These are phyloP conservation scores for Fundulus diaphanus DNA, from an alignment of 2,797 vertebrate species.

Conservation along the genomic window DNA sequence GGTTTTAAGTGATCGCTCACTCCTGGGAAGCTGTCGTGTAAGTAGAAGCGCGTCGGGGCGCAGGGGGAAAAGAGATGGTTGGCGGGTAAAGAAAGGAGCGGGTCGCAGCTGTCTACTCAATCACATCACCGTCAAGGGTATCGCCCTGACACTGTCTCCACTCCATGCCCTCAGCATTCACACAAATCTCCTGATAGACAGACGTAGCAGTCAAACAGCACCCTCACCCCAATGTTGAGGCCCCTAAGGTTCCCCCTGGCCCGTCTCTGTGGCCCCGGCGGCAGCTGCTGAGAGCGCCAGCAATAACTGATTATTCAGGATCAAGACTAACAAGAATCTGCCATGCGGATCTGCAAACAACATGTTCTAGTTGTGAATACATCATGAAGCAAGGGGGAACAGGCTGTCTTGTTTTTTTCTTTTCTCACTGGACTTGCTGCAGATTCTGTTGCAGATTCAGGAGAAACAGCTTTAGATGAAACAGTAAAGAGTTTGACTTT, in stretches of 20 bases:
- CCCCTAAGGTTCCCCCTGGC: conserved; percentile 53
- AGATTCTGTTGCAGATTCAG: conserved; percentile 21
- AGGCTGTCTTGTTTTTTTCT: conserved; percentile 47
- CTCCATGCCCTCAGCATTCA: conserved; percentile 69
- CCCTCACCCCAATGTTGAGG: conserved; percentile 40
- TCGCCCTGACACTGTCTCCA: conserved; percentile 79
- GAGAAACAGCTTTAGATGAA: conserved; percentile 34
- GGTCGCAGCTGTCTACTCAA: conserved; percentile 77
- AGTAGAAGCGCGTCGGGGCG: conserved; percentile 42
- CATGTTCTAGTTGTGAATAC: conserved; percentile 67
- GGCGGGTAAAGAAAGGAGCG: conserved; percentile 65
- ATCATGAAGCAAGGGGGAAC: conserved; percentile 59
- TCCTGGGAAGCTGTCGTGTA: conserved; percentile 55
- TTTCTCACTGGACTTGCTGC: conserved; percentile 35
- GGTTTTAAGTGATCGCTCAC: conserved; percentile 77
- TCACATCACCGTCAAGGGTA: conserved; percentile 83
- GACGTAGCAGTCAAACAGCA: conserved; percentile 64
- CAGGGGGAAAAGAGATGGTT: conserved; percentile 47
- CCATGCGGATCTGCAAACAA: conserved; percentile 68
- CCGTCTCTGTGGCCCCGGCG: conserved; percentile 54
- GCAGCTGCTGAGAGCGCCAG: conserved; percentile 55
- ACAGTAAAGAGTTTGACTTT: conserved; percentile 16
- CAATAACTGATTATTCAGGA: conserved; percentile 77
- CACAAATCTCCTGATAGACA: conserved; percentile 78
- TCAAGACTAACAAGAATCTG: conserved; percentile 66